These are phyloP conservation scores for Lordiphosa andalusiaca DNA, from an alignment of 2,888 invertebrate species.

Conservation along the genomic window DNA sequence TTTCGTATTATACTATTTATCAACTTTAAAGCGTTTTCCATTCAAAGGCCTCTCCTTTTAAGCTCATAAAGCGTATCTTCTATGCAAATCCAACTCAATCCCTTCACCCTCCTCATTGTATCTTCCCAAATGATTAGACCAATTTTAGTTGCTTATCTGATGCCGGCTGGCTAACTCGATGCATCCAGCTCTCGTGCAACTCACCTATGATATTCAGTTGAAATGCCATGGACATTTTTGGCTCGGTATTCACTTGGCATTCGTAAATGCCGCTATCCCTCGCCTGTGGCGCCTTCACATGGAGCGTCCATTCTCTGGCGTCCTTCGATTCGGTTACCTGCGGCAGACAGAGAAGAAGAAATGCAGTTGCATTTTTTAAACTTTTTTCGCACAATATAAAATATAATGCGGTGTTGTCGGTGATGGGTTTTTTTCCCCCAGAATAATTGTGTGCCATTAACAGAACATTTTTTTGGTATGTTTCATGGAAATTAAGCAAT, in stretches of 20 bases:
- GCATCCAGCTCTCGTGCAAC: constrained; percentile 73
- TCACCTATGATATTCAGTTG: constrained; percentile 92
- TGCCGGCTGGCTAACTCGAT: not conserved
- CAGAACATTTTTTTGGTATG: not conserved
- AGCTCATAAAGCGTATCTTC: too few relatives aligned
- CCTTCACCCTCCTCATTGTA: too few relatives aligned
- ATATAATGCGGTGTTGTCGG: not conserved
- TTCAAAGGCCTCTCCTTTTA: too few relatives aligned
- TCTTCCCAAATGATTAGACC: too few relatives aligned
- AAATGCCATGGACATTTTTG: constrained; percentile 93
- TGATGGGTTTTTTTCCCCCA: constrained; percentile 1
- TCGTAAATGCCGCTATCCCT: constrained; percentile 88
- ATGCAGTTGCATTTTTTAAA: constrained; percentile 4
- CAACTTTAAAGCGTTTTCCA: too few relatives aligned
- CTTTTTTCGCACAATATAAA: constrained; percentile 15
- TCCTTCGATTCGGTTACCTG: constrained; percentile 83
- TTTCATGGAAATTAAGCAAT: constrained; percentile 41
- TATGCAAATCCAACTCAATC: too few relatives aligned
- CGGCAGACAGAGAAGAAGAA: constrained; percentile 2
- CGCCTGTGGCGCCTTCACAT: constrained; percentile 91
- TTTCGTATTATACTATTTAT: too few relatives aligned
- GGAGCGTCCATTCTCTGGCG: constrained; percentile 93
- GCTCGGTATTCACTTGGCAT: constrained; percentile 87
- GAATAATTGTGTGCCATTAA: too few relatives aligned
- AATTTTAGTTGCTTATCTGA: too few relatives aligned